A percentile compares a stretch with the other conserved stretches of the same genome.
Evolutionary conservation across 2,113 vertebrate genomes (phyloP).

Genomic region (Eulacestoma nigropectus): DNA sequence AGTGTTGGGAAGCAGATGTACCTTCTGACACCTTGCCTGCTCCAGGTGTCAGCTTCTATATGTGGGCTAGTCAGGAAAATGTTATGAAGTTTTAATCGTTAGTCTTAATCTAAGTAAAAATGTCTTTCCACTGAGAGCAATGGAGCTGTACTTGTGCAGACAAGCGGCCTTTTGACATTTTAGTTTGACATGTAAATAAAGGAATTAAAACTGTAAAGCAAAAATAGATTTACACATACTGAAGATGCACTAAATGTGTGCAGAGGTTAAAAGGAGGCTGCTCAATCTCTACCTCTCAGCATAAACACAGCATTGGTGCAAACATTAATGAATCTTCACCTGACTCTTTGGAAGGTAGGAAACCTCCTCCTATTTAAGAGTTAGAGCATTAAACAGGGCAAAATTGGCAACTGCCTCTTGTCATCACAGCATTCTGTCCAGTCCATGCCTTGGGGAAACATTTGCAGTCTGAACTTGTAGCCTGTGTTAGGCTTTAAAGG

Average conservation of each 20-base stretch:
- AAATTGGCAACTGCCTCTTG: background rate
- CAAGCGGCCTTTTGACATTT: background rate
- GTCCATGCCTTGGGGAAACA: background rate
- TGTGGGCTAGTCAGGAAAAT: background rate
- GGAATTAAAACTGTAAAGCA: background rate
- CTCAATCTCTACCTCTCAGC: background rate
- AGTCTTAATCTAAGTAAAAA: background rate
- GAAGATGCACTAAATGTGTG: background rate
- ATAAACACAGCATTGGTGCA: background rate
- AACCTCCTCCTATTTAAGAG: background rate
- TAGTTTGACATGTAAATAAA: background rate
- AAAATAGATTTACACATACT: background rate
- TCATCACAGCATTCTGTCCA: background rate
- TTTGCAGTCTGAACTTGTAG: background rate
- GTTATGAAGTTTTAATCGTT: background rate
- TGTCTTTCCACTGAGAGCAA: background rate
- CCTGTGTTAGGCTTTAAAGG: background rate
- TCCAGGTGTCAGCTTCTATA: background rate
- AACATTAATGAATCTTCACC: background rate
- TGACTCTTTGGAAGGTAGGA: background rate
- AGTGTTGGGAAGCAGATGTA: background rate
- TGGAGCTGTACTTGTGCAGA: background rate
- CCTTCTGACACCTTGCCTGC: background rate
- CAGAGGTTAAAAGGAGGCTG: background rate
- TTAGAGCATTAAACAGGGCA: background rate